phyloP scores from a whole-genome alignment of 2,888 invertebrate genomes.

The Chymomyza procnemis region DNA sequence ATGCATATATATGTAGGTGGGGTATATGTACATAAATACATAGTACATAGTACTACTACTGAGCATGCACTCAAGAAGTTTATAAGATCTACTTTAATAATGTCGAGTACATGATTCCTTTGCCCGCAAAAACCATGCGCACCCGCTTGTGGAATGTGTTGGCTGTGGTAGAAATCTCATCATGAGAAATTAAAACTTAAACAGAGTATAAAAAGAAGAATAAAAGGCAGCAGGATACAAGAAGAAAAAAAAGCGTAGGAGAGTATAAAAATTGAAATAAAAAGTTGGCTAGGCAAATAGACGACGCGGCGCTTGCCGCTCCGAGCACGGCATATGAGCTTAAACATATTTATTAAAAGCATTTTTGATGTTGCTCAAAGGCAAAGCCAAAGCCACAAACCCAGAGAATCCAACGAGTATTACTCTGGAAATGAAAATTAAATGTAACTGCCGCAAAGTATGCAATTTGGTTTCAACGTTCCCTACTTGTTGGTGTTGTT shows the following conservation, averaged over 20 bases:
- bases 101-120: constrained; percentile 64
- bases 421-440: constrained; percentile 12
- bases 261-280: constrained; percentile 18
- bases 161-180: constrained; percentile 55
- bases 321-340: background rate
- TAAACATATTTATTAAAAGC: constrained; percentile 24
- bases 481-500: background rate
- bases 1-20: no score
- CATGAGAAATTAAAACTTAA: constrained; percentile 68
- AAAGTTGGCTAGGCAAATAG: constrained; percentile 38
- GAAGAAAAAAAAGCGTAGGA: background rate
- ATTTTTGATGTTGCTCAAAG: constrained; percentile 28
- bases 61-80: constrained; percentile 57
- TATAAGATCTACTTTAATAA: constrained; percentile 69
- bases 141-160: background rate
- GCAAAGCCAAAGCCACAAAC: constrained; percentile 1
- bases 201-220: constrained; percentile 14
- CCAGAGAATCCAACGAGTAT: background rate
- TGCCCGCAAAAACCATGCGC: constrained; percentile 13
- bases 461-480: constrained; percentile 12
- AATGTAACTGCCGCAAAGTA: constrained; percentile 26
- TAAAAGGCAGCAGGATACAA: background rate
- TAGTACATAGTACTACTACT: background rate
- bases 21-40: background rate
- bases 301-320: constrained; percentile 22